Evolutionary conservation across 2,888 invertebrate species (phyloP).

Genomic region (Melitaea athalia): DNA sequence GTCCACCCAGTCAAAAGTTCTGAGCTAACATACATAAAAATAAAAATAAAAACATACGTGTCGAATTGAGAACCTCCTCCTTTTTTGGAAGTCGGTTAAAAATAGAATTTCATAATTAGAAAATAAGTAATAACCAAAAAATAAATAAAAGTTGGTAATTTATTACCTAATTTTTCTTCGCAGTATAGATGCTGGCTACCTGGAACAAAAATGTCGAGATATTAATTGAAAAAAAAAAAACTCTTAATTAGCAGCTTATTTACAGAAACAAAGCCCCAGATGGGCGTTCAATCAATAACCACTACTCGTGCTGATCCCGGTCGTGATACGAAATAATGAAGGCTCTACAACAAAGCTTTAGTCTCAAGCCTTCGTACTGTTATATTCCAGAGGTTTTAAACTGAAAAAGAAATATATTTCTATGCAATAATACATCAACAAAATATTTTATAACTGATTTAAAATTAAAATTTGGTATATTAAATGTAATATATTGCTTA

Average conservation of each 20-base stretch:
- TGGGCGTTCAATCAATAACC: slow-evolving; percentile 55
- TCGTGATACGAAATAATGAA: slow-evolving; percentile 64
- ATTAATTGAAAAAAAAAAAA: slow-evolving; percentile 11
- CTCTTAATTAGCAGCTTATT: slow-evolving; percentile 26
- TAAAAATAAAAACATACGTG: too few species aligned
- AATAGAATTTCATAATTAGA: background rate
- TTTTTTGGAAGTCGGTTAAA: too few species aligned
- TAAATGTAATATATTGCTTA: too few species aligned
- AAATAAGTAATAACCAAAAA: background rate
- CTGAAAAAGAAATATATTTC: slow-evolving; percentile 4
- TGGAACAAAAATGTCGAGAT: slow-evolving; percentile 1
- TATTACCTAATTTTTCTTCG: background rate
- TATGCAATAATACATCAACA: too few species aligned
- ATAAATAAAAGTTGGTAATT: background rate
- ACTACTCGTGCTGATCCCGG: slow-evolving; percentile 45
- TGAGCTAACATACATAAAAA: too few species aligned
- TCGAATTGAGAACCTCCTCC: too few species aligned
- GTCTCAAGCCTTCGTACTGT: slow-evolving; percentile 33
- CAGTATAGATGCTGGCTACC: background rate
- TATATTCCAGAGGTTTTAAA: background rate
- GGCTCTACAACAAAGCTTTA: slow-evolving; percentile 41
- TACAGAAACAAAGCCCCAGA: slow-evolving; percentile 43
- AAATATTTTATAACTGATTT: too few species aligned
- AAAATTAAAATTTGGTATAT: too few species aligned
- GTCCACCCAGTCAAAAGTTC: too few species aligned